Percentiles rank a stretch among this genome's conserved stretches.
Evolutionary conservation across 2,113 vertebrate species (phyloP).

Genomic region (Typhlomys cinereus): DNA sequence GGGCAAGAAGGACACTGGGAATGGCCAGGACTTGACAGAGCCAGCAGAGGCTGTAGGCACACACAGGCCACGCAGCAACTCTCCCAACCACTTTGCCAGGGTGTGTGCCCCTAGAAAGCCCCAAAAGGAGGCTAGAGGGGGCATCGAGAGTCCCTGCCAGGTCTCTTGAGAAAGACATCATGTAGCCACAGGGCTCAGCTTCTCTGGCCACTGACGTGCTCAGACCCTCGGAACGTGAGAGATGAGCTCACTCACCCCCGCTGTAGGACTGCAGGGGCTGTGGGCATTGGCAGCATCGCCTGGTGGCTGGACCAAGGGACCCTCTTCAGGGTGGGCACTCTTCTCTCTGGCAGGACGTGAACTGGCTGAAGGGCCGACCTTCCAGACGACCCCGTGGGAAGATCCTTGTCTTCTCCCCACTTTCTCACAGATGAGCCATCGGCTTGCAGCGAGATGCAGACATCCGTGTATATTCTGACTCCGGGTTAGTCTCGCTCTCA

Average conservation of each 20-base stretch:
- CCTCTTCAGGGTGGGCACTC: too few relatives aligned
- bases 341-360: too few relatives aligned
- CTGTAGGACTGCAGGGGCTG: too few relatives aligned
- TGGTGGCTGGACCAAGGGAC: too few relatives aligned
- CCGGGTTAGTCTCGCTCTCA: accelerated
- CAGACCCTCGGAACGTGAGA: background rate
- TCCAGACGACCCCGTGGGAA: too few relatives aligned
- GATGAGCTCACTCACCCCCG: accelerated
- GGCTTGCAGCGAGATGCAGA: too few relatives aligned
- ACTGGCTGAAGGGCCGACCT: too few relatives aligned
- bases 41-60: background rate
- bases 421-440: accelerated
- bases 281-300: accelerated
- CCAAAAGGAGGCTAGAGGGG: too few relatives aligned
- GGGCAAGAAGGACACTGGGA: accelerated
- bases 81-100: background rate
- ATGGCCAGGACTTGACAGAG: background rate
- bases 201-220: background rate
- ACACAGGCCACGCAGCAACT: too few relatives aligned
- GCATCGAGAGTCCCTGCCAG: too few relatives aligned
- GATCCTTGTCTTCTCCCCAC: too few relatives aligned
- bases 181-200: background rate
- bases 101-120: accelerated
- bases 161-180: background rate
- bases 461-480: background rate